Conservation (phyloP, 2,113 vertebrate genomes). For the Oreotrochilus melanogaster region DNA sequence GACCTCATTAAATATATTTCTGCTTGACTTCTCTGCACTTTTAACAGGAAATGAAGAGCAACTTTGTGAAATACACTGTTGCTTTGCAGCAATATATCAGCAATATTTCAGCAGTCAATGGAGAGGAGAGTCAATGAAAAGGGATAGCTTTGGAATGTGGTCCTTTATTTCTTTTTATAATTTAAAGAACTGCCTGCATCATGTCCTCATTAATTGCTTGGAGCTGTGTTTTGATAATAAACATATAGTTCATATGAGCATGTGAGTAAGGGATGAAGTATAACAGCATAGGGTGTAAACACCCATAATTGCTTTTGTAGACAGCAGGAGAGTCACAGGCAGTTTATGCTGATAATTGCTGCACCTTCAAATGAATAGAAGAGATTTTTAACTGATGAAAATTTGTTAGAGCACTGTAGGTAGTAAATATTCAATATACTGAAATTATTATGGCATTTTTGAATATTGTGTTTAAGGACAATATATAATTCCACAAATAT, state of each 20-base stretch:
- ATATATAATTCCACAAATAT: neutral
- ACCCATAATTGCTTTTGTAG: conserved; percentile 24
- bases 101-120: conserved; percentile 44
- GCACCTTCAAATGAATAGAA: neutral
- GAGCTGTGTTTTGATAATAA: conserved; percentile 48
- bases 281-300: neutral
- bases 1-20: conserved; percentile 66
- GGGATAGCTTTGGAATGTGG: neutral
- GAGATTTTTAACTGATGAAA: neutral
- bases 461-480: neutral
- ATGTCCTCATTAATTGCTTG: conserved; percentile 24
- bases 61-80: conserved; percentile 28
- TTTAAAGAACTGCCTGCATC: conserved; percentile 25
- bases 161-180: conserved; percentile 14
- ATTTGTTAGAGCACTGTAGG: neutral
- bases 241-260: neutral
- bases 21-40: conserved; percentile 53
- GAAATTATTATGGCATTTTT: neutral
- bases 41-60: conserved; percentile 65
- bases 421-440: neutral
- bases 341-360: neutral
- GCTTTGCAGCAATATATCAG: conserved; percentile 27
- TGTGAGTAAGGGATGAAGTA: neutral
- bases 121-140: conserved; percentile 30
- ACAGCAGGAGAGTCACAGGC: neutral